phyloP scores from a whole-genome alignment of 2,888 invertebrate genomes.

The Onchidella celtica region DNA sequence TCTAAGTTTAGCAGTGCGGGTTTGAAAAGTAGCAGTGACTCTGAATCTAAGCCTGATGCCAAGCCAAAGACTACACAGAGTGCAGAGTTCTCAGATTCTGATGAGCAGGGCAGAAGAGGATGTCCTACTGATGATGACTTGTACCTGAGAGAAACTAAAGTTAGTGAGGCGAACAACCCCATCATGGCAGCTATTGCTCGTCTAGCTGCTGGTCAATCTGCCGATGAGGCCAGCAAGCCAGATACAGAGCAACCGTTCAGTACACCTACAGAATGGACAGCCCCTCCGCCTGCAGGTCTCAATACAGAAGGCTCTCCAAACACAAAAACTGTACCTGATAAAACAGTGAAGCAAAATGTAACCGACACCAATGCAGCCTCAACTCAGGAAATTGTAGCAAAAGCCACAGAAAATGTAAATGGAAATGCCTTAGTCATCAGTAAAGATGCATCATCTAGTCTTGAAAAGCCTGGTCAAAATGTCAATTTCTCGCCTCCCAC shows the following conservation, averaged over 20 bases:
- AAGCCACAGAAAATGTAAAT: too few relatives aligned
- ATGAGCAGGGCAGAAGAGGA: background rate
- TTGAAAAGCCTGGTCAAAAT: background rate
- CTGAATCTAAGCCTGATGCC: background rate
- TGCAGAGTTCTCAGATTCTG: background rate
- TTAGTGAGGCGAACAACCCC: conserved; percentile 30
- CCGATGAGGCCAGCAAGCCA: conserved; percentile 12
- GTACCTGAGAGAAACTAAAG: conserved; percentile 39
- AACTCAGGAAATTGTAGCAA: too few relatives aligned
- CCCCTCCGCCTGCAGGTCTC: background rate
- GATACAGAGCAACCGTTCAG: background rate
- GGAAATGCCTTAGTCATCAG: too few relatives aligned
- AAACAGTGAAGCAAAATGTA: background rate
- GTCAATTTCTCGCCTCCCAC: background rate
- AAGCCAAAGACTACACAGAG: background rate
- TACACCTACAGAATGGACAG: background rate
- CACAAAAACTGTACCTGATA: background rate
- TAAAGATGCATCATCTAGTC: background rate
- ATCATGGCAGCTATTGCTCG: conserved; percentile 37
- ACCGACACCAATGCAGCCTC: background rate
- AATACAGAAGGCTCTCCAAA: background rate
- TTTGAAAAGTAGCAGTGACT: conserved; percentile 22
- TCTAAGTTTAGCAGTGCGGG: conserved; percentile 10
- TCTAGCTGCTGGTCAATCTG: conserved; percentile 30
- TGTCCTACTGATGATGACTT: conserved; percentile 50